These are phyloP conservation scores for Tokudaia tokunoshimensis DNA, from an alignment of 2,797 vertebrate genomes.

Conservation along the genomic window DNA sequence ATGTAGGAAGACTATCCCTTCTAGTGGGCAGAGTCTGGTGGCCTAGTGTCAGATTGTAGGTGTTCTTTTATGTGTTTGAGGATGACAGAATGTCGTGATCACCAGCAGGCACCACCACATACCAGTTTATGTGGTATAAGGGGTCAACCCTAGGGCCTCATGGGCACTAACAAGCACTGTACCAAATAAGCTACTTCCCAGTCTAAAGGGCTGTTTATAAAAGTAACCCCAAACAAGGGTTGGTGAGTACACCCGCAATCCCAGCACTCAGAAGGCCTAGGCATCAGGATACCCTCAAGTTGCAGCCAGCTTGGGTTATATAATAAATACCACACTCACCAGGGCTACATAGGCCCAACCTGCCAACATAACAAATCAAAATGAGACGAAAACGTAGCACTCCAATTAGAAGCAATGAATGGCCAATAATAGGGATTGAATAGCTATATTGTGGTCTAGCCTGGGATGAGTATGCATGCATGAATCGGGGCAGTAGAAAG, in stretches of 20 bases:
- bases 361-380: neutral
- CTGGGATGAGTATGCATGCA: neutral
- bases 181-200: neutral
- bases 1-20: neutral
- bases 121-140: neutral
- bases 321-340: neutral
- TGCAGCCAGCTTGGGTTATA: neutral
- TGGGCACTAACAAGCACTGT: neutral
- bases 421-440: neutral
- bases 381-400: neutral
- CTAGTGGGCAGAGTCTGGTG: neutral
- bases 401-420: slow-evolving; percentile 24
- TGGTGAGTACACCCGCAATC: neutral
- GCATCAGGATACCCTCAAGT: neutral
- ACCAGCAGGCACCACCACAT: neutral
- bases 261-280: neutral
- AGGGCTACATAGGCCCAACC: no score
- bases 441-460: neutral
- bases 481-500: neutral
- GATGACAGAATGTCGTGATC: neutral
- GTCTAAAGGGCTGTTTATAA: neutral
- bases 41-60: neutral
- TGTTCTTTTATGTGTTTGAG: neutral
- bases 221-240: neutral
- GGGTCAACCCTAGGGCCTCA: neutral